These are phyloP conservation scores for Pseudochaenichthys georgianus DNA, from an alignment of 2,797 vertebrate species.

Conservation along the genomic window DNA sequence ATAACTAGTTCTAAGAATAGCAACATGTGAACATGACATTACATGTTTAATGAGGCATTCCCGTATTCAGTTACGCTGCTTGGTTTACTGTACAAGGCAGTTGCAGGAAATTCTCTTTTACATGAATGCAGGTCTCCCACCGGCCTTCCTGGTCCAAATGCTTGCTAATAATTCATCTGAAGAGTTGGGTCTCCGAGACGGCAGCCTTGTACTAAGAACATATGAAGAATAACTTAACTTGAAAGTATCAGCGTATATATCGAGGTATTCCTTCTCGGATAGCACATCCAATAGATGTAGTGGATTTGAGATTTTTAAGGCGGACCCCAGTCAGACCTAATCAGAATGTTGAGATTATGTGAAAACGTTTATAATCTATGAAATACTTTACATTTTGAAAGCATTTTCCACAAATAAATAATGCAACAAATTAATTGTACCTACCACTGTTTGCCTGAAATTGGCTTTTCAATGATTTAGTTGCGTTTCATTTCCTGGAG, in stretches of 20 bases:
- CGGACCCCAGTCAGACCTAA: not conserved
- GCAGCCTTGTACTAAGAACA: no score
- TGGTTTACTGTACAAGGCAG: not conserved
- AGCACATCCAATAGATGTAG: constrained; percentile 20
- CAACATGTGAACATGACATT: constrained; percentile 29
- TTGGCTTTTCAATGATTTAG: not conserved
- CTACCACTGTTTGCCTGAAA: not conserved
- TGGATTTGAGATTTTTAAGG: constrained; percentile 31
- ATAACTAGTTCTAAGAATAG: constrained; percentile 2
- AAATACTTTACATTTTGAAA: not conserved
- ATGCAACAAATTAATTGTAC: not conserved
- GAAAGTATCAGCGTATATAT: no score
- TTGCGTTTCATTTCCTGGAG: not conserved
- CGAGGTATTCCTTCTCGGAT: no score
- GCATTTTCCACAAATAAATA: not conserved
- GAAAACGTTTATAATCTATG: not conserved
- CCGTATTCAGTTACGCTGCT: not conserved
- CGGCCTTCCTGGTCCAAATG: constrained; percentile 5
- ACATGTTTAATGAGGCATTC: constrained; percentile 33
- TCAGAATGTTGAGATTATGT: constrained; percentile 11
- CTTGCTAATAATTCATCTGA: no score
- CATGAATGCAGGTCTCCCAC: constrained; percentile 18
- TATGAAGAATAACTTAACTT: no score
- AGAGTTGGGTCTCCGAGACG: no score
- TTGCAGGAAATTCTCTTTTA: constrained; percentile 7